Evolutionary conservation across 2,797 vertebrate species (phyloP), one percentile per base, ranked within the genome.

Genomic region (Schizopygopsis pylzovi): DNA sequence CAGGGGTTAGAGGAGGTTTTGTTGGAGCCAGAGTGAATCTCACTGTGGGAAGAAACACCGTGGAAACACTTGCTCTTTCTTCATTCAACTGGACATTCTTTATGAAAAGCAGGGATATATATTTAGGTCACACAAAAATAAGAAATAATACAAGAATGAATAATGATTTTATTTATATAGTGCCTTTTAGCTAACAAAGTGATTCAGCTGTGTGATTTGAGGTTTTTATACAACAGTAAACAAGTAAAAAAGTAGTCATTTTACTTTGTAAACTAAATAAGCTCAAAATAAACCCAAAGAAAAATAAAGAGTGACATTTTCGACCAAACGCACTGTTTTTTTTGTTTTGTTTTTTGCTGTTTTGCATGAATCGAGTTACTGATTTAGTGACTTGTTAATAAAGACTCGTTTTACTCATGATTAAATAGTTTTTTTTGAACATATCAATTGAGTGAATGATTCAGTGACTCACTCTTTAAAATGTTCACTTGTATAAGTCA

Each of bases 1-100:
- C 28, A 54, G 13, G 11, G 79, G 18, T 79, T 28, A 52, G 65
- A 33, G 73, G 67, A 47, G n/a, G 6, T 65, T 85, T 79, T 79
- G 56, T 45, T 1, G 0, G 41, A 63, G 43, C 43, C 10, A 67
- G 25, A 13, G 28, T 25, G 54, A 61, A 73, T 82, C 22, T n/a
- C 61, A 43, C 16, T 11, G 47, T 59, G 75, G 76, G 83, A 79
- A 70, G 25, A 45, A 71, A 45, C 63, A n/a, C 45, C 1, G 56
- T 59, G 2, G 25, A 33, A 28, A 77, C 49, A 56, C 56, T 39
- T 41, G 28, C 10, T 5, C 33, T 39, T 67, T 65, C 33, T 10
- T 73, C 20, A 70, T 81, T 81, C 12, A 70, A 37, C 18, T 41
- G 9, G 25, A 16, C 3, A 8, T 68, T 68, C 37, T 25, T 18